A percentile compares a stretch with the other conserved stretches of the same genome.
Conservation (phyloP, 2,888 invertebrate genomes). For the Sesia apiformis region DNA sequence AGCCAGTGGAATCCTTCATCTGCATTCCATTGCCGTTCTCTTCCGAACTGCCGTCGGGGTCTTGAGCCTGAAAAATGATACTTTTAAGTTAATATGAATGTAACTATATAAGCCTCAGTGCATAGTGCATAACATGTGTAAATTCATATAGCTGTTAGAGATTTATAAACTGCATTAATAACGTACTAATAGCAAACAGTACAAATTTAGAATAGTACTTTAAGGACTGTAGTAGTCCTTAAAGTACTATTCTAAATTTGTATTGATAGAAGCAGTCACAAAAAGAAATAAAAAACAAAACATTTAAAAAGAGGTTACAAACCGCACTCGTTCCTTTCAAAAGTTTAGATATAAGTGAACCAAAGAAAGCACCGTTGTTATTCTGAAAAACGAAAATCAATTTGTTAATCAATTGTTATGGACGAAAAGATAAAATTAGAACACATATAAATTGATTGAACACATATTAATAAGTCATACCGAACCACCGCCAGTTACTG, state of each 20-base stretch:
- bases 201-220: no score
- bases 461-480: constrained; percentile 28
- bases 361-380: constrained; percentile 66
- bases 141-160: no score
- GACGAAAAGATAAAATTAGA: neutral
- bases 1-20: constrained; percentile 53
- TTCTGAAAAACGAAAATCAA: constrained; percentile 33
- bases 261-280: neutral
- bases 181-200: no score
- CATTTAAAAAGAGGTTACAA: constrained; percentile 15
- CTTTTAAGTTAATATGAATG: no score
- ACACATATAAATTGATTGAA: neutral
- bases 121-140: no score
- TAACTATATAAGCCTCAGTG: no score
- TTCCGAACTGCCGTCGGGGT: constrained; percentile 34
- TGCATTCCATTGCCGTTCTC: constrained; percentile 29
- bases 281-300: neutral
- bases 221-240: no score
- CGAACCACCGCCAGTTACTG: constrained; percentile 64
- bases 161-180: no score
- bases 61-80: constrained; percentile 32
- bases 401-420: neutral
- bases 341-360: constrained; percentile 52
- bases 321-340: constrained; percentile 63
- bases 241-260: no score